phyloP scores from a whole-genome alignment of 1,140 invertebrate genomes.

The Melitaea cinxia region DNA sequence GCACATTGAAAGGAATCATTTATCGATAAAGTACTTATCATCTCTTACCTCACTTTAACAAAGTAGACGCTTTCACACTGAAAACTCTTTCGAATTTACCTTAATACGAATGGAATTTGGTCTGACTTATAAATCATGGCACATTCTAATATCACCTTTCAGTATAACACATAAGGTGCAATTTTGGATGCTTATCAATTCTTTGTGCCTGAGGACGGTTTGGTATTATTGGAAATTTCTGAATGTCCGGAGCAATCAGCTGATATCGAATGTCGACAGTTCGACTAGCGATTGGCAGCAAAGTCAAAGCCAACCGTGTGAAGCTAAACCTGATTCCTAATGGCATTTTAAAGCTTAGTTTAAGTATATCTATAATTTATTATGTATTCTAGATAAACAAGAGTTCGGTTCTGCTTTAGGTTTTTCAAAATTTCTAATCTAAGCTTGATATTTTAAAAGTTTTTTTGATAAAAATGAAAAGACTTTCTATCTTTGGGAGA shows the following conservation, averaged over 20 bases:
- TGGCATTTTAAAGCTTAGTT: not conserved
- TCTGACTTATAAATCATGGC: slow-evolving; percentile 38
- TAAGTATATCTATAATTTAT: too few relatives aligned
- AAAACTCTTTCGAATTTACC: slow-evolving; percentile 70
- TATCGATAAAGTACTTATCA: slow-evolving; percentile 53
- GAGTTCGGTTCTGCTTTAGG: too few relatives aligned
- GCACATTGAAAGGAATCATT: slow-evolving; percentile 32
- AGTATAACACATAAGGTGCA: slow-evolving; percentile 7
- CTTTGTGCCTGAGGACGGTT: slow-evolving; percentile 35
- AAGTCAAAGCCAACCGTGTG: slow-evolving; percentile 50
- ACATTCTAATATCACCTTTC: slow-evolving; percentile 33
- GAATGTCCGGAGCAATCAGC: slow-evolving; percentile 60
- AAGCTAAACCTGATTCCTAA: slow-evolving; percentile 16
- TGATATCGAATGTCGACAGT: slow-evolving; percentile 68
- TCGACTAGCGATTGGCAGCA: slow-evolving; percentile 61
- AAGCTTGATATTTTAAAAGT: too few relatives aligned
- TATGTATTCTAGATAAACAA: too few relatives aligned
- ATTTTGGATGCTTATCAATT: slow-evolving; percentile 8
- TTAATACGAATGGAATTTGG: slow-evolving; percentile 58
- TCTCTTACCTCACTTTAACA: slow-evolving; percentile 48
- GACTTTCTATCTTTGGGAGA: too few relatives aligned
- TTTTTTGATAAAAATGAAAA: too few relatives aligned
- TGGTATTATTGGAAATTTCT: slow-evolving; percentile 77
- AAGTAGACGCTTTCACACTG: slow-evolving; percentile 48
- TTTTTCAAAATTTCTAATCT: too few relatives aligned